Base-by-base conservation (phyloP, 2,113 vertebrate species). In the Talpa occidentalis region DNA sequence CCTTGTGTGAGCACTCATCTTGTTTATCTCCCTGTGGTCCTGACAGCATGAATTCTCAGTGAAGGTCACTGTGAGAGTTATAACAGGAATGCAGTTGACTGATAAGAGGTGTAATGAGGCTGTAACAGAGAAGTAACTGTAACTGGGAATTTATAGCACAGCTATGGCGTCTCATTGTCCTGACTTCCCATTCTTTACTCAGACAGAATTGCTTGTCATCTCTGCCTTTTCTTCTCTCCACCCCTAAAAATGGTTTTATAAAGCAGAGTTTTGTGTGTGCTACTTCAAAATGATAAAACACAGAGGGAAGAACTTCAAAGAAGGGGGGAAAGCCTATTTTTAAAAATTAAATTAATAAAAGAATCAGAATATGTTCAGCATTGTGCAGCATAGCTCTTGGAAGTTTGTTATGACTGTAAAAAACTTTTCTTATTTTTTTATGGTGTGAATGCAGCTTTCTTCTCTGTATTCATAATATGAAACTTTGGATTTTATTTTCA, bases 271-370 rank as follows among this genome's bases (percentile, higher is more conserved):
- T 73, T 85, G 7, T 59, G 15, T 22, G 35, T 32, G 12, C 47
- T 70, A n/a, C 24, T 93, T 90, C 83, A 90, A 81, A 90, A 54
- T 73, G 54, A 78, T 67, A 90, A 91, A 76, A 49, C 21, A 12
- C 11, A 94, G 37, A n/a, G n/a, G 9, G 10, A 44, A 69, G 40
- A 84, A n/a, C 35, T 3, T 24, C 67, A 59, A 90, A 60, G 15
- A 0, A 1, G 30, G 10, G 24, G 4, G 9, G 32, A 74, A 78
- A 8, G 85, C 24, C 10, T 94, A 28, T 42, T 78, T 78, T 81
- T 22, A 37, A 90, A 94, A 97, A 64, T 49, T 17, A 52, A 78
- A 86, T 89, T 69, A 81, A 40, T 88, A 21, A 37, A 86, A 37
- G 16, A 52, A 54, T 40, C 26, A 67, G 30, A 19, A 35, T 81